Conservation (phyloP, 2,797 vertebrate genomes). For the Lepus oiostolus region DNA sequence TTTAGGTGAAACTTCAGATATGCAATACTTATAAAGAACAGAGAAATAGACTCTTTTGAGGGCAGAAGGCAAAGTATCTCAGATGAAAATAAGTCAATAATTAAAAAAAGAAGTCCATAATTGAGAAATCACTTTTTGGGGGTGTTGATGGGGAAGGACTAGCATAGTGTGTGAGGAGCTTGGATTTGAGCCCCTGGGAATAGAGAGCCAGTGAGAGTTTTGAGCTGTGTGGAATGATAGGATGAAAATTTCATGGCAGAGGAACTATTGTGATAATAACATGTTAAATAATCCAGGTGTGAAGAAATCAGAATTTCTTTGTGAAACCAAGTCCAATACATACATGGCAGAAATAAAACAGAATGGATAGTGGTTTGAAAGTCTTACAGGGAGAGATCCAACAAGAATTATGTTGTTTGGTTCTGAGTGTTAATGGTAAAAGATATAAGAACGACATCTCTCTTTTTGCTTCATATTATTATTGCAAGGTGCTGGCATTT, state of each 20-base stretch:
- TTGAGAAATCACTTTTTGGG: not conserved
- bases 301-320: conserved; percentile 48
- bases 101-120: not conserved
- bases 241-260: not conserved
- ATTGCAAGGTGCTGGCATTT: conserved; percentile 7
- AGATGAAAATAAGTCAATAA: not conserved
- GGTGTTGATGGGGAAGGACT: not conserved
- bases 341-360: conserved; percentile 58
- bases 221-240: not conserved
- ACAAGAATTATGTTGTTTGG: not conserved
- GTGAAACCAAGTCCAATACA: not conserved
- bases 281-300: conserved; percentile 26
- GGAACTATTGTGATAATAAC: not conserved
- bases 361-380: conserved; percentile 12
- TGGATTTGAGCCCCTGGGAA: not conserved
- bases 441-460: not conserved
- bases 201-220: conserved; percentile 20
- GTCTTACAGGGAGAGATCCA: not conserved
- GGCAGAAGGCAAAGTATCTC: conserved; percentile 7
- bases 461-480: not conserved
- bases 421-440: not conserved
- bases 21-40: not conserved
- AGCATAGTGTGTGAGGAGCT: not conserved
- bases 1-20: not conserved
- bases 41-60: not conserved